Evolutionary conservation across 2,113 vertebrate species (phyloP).

Genomic region (Pica pica): DNA sequence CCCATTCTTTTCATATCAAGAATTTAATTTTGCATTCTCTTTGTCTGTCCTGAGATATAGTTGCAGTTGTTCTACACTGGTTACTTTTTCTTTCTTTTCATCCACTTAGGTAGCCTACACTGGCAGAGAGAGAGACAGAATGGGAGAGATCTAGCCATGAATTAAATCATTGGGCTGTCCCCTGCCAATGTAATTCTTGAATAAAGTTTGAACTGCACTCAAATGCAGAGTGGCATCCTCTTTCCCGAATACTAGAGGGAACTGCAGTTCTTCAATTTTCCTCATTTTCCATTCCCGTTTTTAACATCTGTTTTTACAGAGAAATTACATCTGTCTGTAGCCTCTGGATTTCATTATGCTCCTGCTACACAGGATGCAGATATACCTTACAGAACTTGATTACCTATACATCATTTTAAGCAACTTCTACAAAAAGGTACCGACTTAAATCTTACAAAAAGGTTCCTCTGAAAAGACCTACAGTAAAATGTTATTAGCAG

Average conservation of each 20-base stretch:
- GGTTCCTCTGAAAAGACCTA: not conserved
- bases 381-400: not conserved
- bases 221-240: not conserved
- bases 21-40: conserved; percentile 78
- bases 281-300: not conserved
- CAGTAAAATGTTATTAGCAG: not conserved
- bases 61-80: conserved; percentile 38
- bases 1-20: conserved; percentile 69
- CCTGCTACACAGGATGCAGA: not conserved
- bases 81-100: conserved; percentile 32
- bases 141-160: not conserved
- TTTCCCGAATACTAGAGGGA: not conserved
- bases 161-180: not conserved
- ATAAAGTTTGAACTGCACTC: conserved; percentile 32
- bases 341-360: not conserved
- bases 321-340: not conserved
- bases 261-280: not conserved
- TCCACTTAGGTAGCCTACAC: not conserved
- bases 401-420: not conserved
- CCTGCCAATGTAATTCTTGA: conserved; percentile 4
- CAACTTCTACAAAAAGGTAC: not conserved
- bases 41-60: conserved; percentile 65
- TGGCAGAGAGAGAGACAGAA: not conserved
- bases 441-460: not conserved
- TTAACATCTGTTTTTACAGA: not conserved